Base-by-base conservation (phyloP, 2,888 invertebrate genomes). In the Mesochorus sp. region DNA sequence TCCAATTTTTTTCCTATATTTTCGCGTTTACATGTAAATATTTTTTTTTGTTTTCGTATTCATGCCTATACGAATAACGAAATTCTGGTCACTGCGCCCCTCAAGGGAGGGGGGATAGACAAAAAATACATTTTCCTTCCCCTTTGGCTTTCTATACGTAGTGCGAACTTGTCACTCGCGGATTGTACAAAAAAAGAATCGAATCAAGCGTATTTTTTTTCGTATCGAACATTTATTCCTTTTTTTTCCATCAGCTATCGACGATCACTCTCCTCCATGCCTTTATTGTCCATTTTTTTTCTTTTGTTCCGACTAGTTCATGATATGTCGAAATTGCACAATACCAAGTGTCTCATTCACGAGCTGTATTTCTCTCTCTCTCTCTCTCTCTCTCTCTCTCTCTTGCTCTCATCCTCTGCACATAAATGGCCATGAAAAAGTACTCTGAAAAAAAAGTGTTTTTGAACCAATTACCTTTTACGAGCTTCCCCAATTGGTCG, bases 391-490 rank as follows among this genome's bases (percentile, higher is more conserved):
- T n/a, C n/a, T n/a, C n/a, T n/a, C n/a, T n/a, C n/a, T n/a, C n/a
- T n/a, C n/a, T n/a, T n/a, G n/a, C n/a, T n/a, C n/a, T n/a, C n/a
- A n/a, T n/a, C n/a, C n/a, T n/a, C n/a, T n/a, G n/a, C 10, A 14
- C 21, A 21, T 19, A 14, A n/a, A n/a, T n/a, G n/a, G 19, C 3
- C 8, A 8, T n/a, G 47, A 19, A 21, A 44, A 21, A 21, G 6
- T 21, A 19, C 19, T 21, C 21, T n/a, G n/a, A n/a, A n/a, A n/a
- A n/a, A n/a, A n/a, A n/a, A n/a, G n/a, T n/a, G 17, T 71, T 71
- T 42, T 34, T 51, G 59, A 61, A 51, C 49, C 70, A 59, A 70
- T 70, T 59, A 70, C 57, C 17, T 49, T 21, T 14, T 19, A 17
- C 61, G 61, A 39, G 70, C 59, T 47, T 70, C 51, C 19, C 59